Evolutionary conservation across 2,113 vertebrate species (phyloP).

Genomic region (Paradisaea rubra): DNA sequence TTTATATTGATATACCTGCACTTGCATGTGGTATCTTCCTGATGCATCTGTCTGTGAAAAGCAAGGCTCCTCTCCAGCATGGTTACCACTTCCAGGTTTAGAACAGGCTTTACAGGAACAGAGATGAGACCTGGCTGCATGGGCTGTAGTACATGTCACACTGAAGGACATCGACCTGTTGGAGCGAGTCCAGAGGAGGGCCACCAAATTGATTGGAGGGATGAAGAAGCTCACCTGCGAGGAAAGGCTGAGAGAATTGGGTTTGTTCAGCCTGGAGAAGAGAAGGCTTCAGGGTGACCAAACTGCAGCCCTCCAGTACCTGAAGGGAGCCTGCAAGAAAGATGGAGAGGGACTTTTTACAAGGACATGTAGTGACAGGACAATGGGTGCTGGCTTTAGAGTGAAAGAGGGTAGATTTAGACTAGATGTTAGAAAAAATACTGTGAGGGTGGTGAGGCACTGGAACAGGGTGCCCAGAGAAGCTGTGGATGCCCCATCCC

Average conservation of each 20-base stretch:
- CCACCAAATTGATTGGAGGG: neutral
- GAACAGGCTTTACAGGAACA: neutral
- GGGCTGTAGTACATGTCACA: neutral
- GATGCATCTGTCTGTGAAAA: neutral
- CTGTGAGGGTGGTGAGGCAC: neutral
- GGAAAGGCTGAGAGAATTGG: neutral
- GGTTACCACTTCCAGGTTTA: neutral
- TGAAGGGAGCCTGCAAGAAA: neutral
- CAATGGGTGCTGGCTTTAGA: neutral
- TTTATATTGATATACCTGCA: neutral
- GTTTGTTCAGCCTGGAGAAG: neutral
- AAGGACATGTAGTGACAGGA: neutral
- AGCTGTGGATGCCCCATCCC: neutral
- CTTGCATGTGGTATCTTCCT: neutral
- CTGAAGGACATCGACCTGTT: rapidly evolving
- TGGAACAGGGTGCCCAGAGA: neutral
- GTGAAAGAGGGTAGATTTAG: neutral
- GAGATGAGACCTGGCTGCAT: neutral
- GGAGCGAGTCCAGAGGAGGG: neutral
- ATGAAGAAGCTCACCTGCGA: neutral
- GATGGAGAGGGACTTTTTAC: neutral
- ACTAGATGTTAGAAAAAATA: neutral
- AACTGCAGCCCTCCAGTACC: neutral
- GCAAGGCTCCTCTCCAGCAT: neutral
- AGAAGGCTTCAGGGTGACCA: neutral